phyloP scores from a whole-genome alignment of 2,113 vertebrate genomes.

The Pangasianodon gigas region DNA sequence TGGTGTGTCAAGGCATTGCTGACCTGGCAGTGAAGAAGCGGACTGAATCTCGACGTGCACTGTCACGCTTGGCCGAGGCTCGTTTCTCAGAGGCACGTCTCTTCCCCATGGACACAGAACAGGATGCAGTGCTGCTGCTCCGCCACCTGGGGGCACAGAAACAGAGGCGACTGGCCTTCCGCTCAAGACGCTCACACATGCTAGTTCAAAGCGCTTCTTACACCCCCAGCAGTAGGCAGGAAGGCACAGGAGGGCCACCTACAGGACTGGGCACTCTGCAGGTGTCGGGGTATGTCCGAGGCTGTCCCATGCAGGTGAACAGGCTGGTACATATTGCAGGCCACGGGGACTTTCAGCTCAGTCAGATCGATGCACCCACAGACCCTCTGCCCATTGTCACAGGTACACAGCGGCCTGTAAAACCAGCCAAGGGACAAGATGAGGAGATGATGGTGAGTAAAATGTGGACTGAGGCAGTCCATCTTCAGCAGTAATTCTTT shows the following conservation, averaged over 20 bases:
- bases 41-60: slow-evolving; percentile 78
- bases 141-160: slow-evolving; percentile 86
- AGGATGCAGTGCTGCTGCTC: slow-evolving; percentile 82
- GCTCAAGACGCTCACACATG: slow-evolving; percentile 83
- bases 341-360: slow-evolving; percentile 92
- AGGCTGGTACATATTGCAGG: slow-evolving; percentile 89
- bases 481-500: background rate
- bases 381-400: slow-evolving; percentile 84
- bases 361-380: slow-evolving; percentile 84
- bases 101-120: slow-evolving; percentile 81
- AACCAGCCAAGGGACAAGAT: slow-evolving; percentile 69
- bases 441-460: slow-evolving; percentile 73
- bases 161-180: slow-evolving; percentile 84
- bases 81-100: slow-evolving; percentile 86
- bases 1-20: slow-evolving; percentile 83
- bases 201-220: slow-evolving; percentile 80
- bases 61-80: slow-evolving; percentile 80
- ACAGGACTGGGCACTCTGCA: slow-evolving; percentile 81
- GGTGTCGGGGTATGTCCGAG: slow-evolving; percentile 90
- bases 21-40: slow-evolving; percentile 84
- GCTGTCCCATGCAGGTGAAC: slow-evolving; percentile 80
- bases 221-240: slow-evolving; percentile 62
- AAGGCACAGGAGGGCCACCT: slow-evolving; percentile 58
- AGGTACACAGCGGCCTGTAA: slow-evolving; percentile 65
- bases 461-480: background rate